These are phyloP conservation scores for Mola mola DNA, from an alignment of 2,113 vertebrate species.

Conservation along the genomic window DNA sequence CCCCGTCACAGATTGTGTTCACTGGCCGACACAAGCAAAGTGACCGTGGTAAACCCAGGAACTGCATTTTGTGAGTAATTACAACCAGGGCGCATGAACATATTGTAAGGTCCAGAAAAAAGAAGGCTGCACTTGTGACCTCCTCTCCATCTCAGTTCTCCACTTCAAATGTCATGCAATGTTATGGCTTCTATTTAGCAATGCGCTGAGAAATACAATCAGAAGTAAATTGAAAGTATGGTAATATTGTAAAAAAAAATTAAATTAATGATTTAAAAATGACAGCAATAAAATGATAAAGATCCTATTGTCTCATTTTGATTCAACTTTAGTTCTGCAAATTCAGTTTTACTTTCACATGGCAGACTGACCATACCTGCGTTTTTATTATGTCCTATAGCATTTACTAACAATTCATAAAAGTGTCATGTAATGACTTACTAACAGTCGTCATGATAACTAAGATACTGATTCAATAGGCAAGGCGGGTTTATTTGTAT, in stretches of 20 bases:
- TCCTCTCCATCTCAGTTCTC: background rate
- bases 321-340: background rate
- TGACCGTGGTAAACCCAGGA: constrained; percentile 5
- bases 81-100: constrained; percentile 39
- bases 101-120: constrained; percentile 24
- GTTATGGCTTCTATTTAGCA: too few species aligned
- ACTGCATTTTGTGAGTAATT: constrained; percentile 47
- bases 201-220: constrained; percentile 1
- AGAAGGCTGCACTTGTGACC: constrained; percentile 4
- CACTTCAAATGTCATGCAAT: constrained; percentile 31
- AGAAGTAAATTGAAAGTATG: background rate
- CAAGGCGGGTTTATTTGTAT: too few species aligned
- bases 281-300: too few species aligned
- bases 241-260: background rate
- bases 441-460: too few species aligned
- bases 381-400: too few species aligned
- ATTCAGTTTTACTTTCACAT: background rate
- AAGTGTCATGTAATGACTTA: too few species aligned
- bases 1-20: constrained; percentile 57
- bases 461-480: too few species aligned
- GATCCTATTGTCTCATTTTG: background rate
- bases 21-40: constrained; percentile 11
- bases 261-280: background rate
- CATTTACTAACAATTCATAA: too few species aligned
- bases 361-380: background rate